Percentiles rank a stretch among this genome's conserved stretches.
phyloP scores from a whole-genome alignment of 2,888 invertebrate genomes.

The Idaea dimidiata region DNA sequence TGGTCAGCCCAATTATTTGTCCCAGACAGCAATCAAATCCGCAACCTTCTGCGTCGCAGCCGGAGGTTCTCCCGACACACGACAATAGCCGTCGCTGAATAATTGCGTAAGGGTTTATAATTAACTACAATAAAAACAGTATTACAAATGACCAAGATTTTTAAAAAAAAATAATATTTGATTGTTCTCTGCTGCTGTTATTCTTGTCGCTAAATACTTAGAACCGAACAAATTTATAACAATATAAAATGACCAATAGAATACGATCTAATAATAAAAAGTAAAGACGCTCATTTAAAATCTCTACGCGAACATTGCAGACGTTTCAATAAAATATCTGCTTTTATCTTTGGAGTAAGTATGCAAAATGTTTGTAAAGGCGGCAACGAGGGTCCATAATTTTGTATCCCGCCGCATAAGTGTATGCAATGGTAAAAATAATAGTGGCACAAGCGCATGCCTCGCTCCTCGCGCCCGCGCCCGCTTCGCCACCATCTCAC shows the following conservation, averaged over 20 bases:
- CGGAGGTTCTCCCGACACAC: no score
- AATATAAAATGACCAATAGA: slow-evolving; percentile 3
- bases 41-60: no score
- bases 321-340: slow-evolving; percentile 57
- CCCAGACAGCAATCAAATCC: no score
- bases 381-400: slow-evolving; percentile 52
- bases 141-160: no score
- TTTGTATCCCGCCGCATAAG: slow-evolving; percentile 51
- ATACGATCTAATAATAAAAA: slow-evolving; percentile 18
- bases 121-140: no score
- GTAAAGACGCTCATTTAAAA: slow-evolving; percentile 35
- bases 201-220: background rate
- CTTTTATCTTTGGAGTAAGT: slow-evolving; percentile 56
- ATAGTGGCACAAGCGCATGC: slow-evolving; percentile 56
- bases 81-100: no score
- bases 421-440: slow-evolving; percentile 52
- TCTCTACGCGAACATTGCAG: slow-evolving; percentile 45
- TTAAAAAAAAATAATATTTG: background rate
- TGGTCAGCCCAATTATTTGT: no score
- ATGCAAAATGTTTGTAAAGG: slow-evolving; percentile 59
- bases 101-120: no score
- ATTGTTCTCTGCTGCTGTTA: background rate
- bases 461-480: slow-evolving; percentile 33
- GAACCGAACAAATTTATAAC: slow-evolving; percentile 1
- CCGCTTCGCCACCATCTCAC: slow-evolving; percentile 40